Conservation (phyloP, 2,113 vertebrate genomes). For the Psophia crepitans region DNA sequence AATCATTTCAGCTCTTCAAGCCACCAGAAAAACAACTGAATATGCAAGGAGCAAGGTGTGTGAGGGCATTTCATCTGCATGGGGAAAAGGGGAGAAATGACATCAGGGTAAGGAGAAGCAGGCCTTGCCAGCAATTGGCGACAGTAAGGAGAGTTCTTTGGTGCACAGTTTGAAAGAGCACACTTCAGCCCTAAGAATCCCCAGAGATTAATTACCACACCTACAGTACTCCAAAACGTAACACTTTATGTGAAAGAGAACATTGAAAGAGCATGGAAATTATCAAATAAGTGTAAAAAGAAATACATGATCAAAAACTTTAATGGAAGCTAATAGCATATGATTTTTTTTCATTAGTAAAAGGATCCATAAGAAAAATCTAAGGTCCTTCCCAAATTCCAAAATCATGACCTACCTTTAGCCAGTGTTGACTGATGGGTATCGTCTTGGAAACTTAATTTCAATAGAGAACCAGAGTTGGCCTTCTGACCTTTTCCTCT, state of each 20-base stretch:
- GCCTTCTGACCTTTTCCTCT: background rate
- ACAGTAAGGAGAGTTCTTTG: background rate
- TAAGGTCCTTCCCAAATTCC: background rate
- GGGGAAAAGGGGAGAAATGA: background rate
- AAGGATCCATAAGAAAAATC: background rate
- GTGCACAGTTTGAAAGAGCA: background rate
- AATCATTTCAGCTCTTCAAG: background rate
- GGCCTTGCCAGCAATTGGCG: background rate
- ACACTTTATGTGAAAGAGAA: background rate
- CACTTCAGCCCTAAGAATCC: background rate
- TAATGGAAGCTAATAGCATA: background rate
- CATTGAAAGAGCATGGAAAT: background rate
- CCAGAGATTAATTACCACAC: background rate
- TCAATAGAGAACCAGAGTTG: background rate
- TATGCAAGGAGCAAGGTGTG: background rate
- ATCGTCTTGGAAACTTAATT: background rate
- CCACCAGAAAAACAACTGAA: background rate
- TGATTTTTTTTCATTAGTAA: background rate
- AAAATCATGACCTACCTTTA: constrained; percentile 59
- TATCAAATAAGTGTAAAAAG: background rate
- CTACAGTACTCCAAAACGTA: background rate
- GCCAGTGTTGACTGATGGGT: constrained; percentile 20
- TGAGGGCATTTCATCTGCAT: background rate
- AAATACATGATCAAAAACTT: background rate
- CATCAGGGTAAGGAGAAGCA: background rate